Evolutionary conservation across 2,113 vertebrate genomes (phyloP).

Genomic region (Sphyrna mokarran): DNA sequence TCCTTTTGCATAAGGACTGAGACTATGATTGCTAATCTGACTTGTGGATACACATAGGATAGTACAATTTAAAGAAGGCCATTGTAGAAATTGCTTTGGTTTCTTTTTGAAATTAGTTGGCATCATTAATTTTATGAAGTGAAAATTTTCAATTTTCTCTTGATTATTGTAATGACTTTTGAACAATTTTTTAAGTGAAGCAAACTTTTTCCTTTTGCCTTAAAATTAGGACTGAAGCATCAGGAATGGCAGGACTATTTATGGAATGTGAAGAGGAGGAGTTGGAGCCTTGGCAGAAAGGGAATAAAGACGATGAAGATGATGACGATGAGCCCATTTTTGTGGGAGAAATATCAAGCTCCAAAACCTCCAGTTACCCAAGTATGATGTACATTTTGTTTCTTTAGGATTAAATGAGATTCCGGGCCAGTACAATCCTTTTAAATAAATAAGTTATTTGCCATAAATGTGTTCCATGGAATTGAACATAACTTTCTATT

Average conservation of each 20-base stretch:
- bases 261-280: conserved; percentile 99
- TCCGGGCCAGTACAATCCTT: neutral
- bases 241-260: conserved; percentile 90
- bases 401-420: neutral
- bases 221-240: conserved; percentile 41
- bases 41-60: neutral
- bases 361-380: conserved; percentile 57
- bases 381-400: conserved; percentile 52
- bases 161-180: neutral
- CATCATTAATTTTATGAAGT: neutral
- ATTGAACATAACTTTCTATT: conserved; percentile 16
- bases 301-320: conserved; percentile 73
- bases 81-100: too few species aligned
- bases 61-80: neutral
- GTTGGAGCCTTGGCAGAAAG: conserved; percentile 92
- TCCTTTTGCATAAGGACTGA: neutral
- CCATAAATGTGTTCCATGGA: neutral
- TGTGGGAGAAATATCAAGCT: conserved; percentile 84
- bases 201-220: conserved; percentile 24
- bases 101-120: neutral
- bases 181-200: neutral
- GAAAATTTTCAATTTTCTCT: neutral
- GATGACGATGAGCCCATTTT: conserved; percentile 92
- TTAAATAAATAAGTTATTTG: neutral
- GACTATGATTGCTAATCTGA: neutral